These are phyloP conservation scores for Coregonus sp. DNA, from an alignment of 2,797 vertebrate species.

Conservation along the genomic window DNA sequence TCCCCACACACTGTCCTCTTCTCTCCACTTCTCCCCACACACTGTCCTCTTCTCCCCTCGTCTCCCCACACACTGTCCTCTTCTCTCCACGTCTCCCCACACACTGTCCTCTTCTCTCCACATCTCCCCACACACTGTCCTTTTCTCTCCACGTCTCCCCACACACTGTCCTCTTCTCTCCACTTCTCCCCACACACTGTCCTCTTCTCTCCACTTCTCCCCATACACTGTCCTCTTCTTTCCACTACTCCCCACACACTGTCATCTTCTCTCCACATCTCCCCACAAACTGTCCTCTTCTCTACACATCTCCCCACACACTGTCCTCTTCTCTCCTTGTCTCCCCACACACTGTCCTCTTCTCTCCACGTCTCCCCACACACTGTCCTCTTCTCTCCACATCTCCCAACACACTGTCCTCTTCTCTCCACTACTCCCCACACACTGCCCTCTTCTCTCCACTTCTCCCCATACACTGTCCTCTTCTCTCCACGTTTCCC, in stretches of 20 bases:
- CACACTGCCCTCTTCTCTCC: background rate
- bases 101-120: conserved; percentile 24
- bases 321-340: background rate
- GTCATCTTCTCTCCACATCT: background rate
- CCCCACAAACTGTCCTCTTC: background rate
- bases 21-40: background rate
- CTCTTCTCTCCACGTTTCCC: background rate
- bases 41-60: background rate
- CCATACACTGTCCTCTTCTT: background rate
- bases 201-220: background rate
- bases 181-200: background rate
- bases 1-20: too few species aligned
- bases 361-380: background rate
- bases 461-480: conserved; percentile 3
- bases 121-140: too few species aligned
- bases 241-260: background rate
- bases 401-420: background rate
- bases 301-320: background rate
- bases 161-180: background rate
- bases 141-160: background rate
- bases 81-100: background rate
- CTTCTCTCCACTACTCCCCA: background rate
- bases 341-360: background rate
- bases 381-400: background rate
- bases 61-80: background rate